phyloP scores from a whole-genome alignment of 92 coral and sea anemone species.

The Ricordea florida region DNA sequence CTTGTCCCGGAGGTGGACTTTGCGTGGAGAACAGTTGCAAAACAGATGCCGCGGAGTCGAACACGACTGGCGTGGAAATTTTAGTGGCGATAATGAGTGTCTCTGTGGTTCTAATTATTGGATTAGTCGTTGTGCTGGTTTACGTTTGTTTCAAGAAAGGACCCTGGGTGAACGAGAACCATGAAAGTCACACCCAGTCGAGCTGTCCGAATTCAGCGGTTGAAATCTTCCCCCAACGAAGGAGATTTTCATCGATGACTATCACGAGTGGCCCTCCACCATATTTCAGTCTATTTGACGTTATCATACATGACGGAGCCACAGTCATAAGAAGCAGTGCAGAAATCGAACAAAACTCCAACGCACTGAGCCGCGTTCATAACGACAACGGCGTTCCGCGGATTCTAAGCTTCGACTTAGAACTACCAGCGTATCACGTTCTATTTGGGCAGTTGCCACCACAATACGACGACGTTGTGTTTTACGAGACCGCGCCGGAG shows the following conservation, averaged over 20 bases:
- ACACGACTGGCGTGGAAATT: conserved; percentile 28
- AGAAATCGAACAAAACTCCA: neutral
- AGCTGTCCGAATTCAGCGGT: conserved; percentile 36
- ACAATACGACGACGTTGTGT: conserved; percentile 23
- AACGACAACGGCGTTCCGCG: too few species aligned
- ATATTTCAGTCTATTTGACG: conserved; percentile 61
- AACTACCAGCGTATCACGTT: conserved; percentile 42
- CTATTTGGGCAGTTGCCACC: conserved; percentile 47
- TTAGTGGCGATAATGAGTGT: conserved; percentile 57
- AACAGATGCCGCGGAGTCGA: neutral
- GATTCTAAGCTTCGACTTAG: neutral
- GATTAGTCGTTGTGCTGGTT: conserved; percentile 52
- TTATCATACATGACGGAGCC: conserved; percentile 24
- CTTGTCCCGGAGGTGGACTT: conserved; percentile 1
- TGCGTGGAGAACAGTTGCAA: neutral
- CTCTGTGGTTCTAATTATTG: conserved; percentile 50
- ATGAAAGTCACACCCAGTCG: neutral
- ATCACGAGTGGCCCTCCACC: conserved; percentile 69
- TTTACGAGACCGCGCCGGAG: neutral
- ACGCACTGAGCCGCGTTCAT: too few species aligned
- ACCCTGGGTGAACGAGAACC: conserved; percentile 1
- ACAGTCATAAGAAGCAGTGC: neutral
- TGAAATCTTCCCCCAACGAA: conserved; percentile 55
- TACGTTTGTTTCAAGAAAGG: conserved; percentile 65
- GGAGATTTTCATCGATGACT: conserved; percentile 46